Percentiles rank a stretch among this genome's conserved stretches.
Evolutionary conservation across 2,113 vertebrate species (phyloP).

Genomic region (Nettapus auritus): DNA sequence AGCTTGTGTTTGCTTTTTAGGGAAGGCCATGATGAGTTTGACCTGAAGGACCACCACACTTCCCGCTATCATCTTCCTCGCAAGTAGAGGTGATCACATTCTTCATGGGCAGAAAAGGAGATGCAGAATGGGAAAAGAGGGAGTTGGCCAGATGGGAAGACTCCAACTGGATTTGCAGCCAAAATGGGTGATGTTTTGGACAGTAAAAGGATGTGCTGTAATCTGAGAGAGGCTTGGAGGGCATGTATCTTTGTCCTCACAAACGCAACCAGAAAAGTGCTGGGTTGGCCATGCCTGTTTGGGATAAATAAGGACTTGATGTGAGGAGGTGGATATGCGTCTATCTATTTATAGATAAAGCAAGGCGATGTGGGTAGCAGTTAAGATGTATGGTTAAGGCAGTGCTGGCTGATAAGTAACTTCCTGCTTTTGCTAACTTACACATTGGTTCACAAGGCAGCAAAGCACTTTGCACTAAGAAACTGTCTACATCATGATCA

Average conservation of each 20-base stretch:
- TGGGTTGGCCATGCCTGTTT: background rate
- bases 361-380: background rate
- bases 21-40: conserved; percentile 94
- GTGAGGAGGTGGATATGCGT: background rate
- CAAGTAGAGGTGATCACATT: conserved; percentile 42
- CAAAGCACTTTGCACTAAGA: conserved; percentile 22
- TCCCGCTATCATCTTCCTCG: conserved; percentile 80
- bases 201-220: background rate
- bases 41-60: conserved; percentile 88
- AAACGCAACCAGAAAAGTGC: background rate
- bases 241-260: background rate
- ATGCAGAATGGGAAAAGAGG: background rate
- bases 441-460: conserved; percentile 1
- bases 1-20: conserved; percentile 73
- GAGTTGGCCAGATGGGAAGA: background rate
- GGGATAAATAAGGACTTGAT: background rate
- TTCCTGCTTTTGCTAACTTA: conserved; percentile 48
- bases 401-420: conserved; percentile 1
- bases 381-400: background rate
- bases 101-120: background rate
- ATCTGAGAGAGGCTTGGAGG: conserved; percentile 1
- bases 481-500: background rate
- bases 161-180: conserved; percentile 19
- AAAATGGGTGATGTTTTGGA: conserved; percentile 44
- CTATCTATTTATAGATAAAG: background rate